Evolutionary conservation across 2,888 invertebrate genomes (phyloP), one percentile per base, ranked within the genome.

Genomic region (Fissipunctia ypsillon): DNA sequence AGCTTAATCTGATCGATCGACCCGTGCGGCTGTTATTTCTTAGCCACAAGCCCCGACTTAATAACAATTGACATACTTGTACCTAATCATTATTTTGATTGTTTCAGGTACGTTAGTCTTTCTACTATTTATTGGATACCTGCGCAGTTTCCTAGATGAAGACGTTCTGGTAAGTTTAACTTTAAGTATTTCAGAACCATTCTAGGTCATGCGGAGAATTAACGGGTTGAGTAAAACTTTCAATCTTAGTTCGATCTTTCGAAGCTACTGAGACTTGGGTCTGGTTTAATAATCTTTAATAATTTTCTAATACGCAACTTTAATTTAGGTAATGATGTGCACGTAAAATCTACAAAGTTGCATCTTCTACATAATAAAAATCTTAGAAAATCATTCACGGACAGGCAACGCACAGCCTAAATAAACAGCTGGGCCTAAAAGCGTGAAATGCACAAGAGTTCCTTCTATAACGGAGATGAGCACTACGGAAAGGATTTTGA

Each of bases 51-150:
- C n/a, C n/a, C n/a, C n/a, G n/a, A n/a, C n/a, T n/a, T n/a, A n/a
- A n/a, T n/a, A n/a, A n/a, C n/a, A n/a, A n/a, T n/a, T n/a, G n/a
- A n/a, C n/a, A n/a, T n/a, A n/a, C n/a, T n/a, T n/a, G n/a, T n/a
- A n/a, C n/a, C n/a, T n/a, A n/a, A n/a, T n/a, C n/a, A n/a, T n/a
- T n/a, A n/a, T n/a, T n/a, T n/a, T n/a, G n/a, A n/a, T 82, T 72
- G 68, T 82, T 82, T 31, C 81, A 82, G 81, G 81, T 82, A 82
- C 45, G 79, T 59, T 70, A 3, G 3, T 43, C 35, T 38, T 54
- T 57, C n/a, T 73, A 38, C 35, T 57, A 14, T 41, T 52, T 41
- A 19, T 52, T 64, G 50, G n/a, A 64, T 7, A 45, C 28, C 9
- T 9, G n/a, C 16, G 19, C 12, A 35, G 22, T 64, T 60, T 43